Evolutionary conservation across 2,797 vertebrate species (phyloP), one percentile per base, ranked within the genome.

Genomic region (Pipistrellus kuhlii): DNA sequence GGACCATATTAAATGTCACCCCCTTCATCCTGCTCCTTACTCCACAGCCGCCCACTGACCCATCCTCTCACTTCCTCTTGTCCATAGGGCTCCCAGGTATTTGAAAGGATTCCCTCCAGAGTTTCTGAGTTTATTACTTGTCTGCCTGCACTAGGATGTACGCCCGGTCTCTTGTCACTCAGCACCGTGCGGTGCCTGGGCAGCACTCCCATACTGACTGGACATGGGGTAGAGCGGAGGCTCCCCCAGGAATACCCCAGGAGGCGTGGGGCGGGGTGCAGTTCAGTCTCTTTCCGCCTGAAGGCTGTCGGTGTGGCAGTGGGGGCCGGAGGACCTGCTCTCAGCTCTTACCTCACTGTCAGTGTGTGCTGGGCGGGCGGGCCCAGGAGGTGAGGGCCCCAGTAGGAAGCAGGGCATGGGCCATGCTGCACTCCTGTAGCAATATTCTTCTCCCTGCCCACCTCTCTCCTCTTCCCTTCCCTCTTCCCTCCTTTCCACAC

Each of bases 31-130:
- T 0, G 3, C 13, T 46, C 20, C 27, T 13, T 8, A 25, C 8
- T 20, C 14, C 20, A 3, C 57, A 8, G 10, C 57, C 3, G 13
- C 57, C 27, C 46, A 38, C 35, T 38, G 21, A 2, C 18, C 14
- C 32, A 2, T 17, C 3, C 15, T 59, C 46, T 9, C n/a, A 20
- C 15, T 82, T 27, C 21, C 80, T 53, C 64, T 38, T 59, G 17
- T 41, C 41, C 0, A 14, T 0, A 27, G 14, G 1, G 0, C 62
- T 88, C 14, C 48, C 20, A 57, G 0, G 30, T 72, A 6, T 35
- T 46, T 5, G 18, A 25, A 57, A n/a, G 12, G 20, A 18, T 53
- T 48, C n/a, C 27, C 17, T 21, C 71, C 53, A 32, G 9, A 9
- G 27, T 17, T 1, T 41, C n/a, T 27, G 11, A 8, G 27, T 44